Base-by-base conservation (phyloP, 2,888 invertebrate genomes). In the Drosophila neonasuta region DNA sequence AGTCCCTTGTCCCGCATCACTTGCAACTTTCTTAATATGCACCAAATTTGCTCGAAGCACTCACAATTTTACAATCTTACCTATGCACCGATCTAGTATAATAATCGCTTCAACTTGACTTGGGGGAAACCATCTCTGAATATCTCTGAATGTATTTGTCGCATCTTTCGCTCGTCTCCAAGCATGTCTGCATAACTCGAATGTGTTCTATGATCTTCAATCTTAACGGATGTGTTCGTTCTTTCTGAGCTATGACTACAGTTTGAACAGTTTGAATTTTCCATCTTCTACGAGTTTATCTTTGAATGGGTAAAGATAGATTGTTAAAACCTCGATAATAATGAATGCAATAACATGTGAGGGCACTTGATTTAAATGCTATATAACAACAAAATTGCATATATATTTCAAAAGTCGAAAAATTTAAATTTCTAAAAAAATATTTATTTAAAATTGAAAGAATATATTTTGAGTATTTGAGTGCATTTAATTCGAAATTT, bases 1-100 rank as follows among this genome's bases (percentile, higher is more conserved):
- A 13, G 9, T 7, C 11, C 20, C 20, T 36, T 46, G 45, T 24
- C 36, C 11, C 15, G 55, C 64, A 51, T 34, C 36, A 20, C 15
- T 17, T 9, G 17, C 15, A 61, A 58, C 42, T 74, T 44, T 61
- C 13, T 30, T 61, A 52, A 61, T 24, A 24, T 64, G 74, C 74
- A 74, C 74, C 62, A 45, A 42, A 29, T 68, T 49, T 49, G 56
- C 74, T 55, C 54, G 54, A 56, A 59, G 74, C 74, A 73, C 65
- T 56, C 36, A 41, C 44, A 36, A 48, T 49, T 72, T 55, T 48
- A 24, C 24, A 24, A 24, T 24, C 17, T 50, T 50, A 55, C 45
- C 44, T 39, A 9, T 71, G 71, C 67, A 58, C 32, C 57, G 36
- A 67, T 58, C 34, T 51, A 13, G 52, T 49, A 45, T 67, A 54